Percentiles rank a stretch among this genome's conserved stretches.
These are phyloP conservation scores for Drosophila nikananu DNA, from an alignment of 1,140 invertebrate genomes.

Conservation along the genomic window DNA sequence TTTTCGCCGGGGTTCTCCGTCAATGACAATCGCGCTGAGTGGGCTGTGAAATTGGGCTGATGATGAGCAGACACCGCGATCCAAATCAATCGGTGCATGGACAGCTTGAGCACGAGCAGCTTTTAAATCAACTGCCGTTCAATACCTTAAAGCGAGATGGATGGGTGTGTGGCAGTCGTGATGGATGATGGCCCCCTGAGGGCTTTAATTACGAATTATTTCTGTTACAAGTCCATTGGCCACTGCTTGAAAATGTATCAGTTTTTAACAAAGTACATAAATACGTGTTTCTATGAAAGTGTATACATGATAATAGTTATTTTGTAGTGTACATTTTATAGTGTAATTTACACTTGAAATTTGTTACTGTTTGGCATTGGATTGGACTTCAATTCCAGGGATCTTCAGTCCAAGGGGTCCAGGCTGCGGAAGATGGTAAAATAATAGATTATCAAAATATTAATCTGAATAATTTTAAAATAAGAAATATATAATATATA, in stretches of 20 bases:
- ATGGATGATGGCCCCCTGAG: constrained; percentile 23
- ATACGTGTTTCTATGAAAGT: neutral
- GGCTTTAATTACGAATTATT: constrained; percentile 13
- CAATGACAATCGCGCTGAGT: constrained; percentile 39
- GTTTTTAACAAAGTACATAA: neutral
- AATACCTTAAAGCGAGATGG: constrained; percentile 17
- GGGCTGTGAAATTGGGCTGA: constrained; percentile 19
- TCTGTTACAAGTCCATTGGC: neutral
- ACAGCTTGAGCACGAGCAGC: constrained; percentile 15
- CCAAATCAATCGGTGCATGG: constrained; percentile 33
- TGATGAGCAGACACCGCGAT: constrained; percentile 18
- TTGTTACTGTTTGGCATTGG: neutral
- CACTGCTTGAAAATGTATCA: neutral
- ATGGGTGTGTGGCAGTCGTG: constrained; percentile 9
- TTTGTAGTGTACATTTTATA: neutral
- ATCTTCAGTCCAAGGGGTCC: neutral
- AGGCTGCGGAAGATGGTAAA: neutral
- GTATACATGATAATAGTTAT: neutral
- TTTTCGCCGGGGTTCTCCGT: constrained; percentile 49
- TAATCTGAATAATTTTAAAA: too few species aligned
- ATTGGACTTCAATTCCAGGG: neutral
- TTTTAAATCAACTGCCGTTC: constrained; percentile 37
- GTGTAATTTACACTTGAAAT: neutral
- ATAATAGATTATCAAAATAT: neutral
- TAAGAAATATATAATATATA: too few species aligned